Base-by-base conservation (phyloP, 2,113 vertebrate species). In the Psilopogon haemacephalus region DNA sequence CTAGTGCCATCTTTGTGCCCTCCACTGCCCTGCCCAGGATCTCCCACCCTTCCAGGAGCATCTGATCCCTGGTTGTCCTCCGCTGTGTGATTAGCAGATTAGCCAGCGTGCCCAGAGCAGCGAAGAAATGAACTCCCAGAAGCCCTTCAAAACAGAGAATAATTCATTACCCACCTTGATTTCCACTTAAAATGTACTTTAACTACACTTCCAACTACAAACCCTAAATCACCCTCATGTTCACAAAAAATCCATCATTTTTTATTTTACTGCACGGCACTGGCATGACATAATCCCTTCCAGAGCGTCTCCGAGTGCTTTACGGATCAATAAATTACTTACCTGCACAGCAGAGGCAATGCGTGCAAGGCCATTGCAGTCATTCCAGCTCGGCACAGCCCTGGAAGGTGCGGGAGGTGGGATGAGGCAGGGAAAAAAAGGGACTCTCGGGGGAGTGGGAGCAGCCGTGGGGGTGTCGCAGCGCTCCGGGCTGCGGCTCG, bases 111-210 rank as follows among this genome's bases (percentile, higher is more conserved):
- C 96, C 95, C 94, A 94, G 91, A 97, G 95, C 96, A 94, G 97
- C 93, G 94, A 89, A 96, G 97, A 98, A 98, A 97, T 95, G 96
- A 96, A 98, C 97, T 98, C 96, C 94, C 96, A 96, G 94, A 86
- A 97, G 95, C 96, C 96, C 94, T 97, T 97, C 97, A 97, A 96
- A 97, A 98, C 96, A 93, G 91, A 90, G 96, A 95, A 96, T 97
- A 98, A 98, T 98, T 98, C 97, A 98, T 98, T 98, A 98, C 95
- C 94, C 93, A 91, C 95, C 95, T 97, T 97, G 97, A 98, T 98
- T 98, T 97, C 97, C 97, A 98, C 98, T 98, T 98, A 98, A 98
- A 98, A 98, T 97, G 97, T 97, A 97, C 97, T 98, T 98, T 98
- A 98, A 96, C 95, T 96, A 98, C 97, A 97, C 96, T 98, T 98